phyloP scores from a whole-genome alignment of 2,888 invertebrate species.

The Drosophila fulvimacula region DNA sequence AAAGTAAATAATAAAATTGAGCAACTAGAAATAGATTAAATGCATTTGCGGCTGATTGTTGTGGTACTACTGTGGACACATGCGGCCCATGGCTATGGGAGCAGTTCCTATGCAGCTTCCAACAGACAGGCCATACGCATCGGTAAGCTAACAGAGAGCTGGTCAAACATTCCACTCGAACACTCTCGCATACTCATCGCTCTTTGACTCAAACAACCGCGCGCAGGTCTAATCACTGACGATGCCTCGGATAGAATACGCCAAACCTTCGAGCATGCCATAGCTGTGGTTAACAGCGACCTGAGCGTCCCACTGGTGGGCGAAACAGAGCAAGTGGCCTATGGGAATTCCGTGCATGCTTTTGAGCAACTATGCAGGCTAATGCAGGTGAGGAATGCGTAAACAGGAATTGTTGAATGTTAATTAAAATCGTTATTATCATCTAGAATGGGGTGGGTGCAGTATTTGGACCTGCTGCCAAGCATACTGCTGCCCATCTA shows the following conservation, averaged over 20 bases:
- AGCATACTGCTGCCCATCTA: constrained; percentile 89
- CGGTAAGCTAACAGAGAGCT: constrained; percentile 47
- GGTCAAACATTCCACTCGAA: neutral
- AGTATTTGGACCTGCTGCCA: constrained; percentile 92
- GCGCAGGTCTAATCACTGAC: constrained; percentile 81
- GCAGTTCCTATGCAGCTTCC: constrained; percentile 35
- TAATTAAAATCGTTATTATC: neutral
- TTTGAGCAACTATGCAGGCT: constrained; percentile 86
- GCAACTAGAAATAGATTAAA: constrained; percentile 24
- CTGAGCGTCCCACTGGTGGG: constrained; percentile 73
- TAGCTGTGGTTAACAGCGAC: constrained; percentile 78
- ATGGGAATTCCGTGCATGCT: constrained; percentile 86
- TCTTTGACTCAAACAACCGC: constrained; percentile 33
- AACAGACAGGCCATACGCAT: constrained; percentile 57
- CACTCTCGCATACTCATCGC: neutral
- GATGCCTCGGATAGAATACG: constrained; percentile 67
- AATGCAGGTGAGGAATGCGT: constrained; percentile 85
- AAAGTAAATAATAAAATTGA: neutral
- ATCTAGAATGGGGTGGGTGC: constrained; percentile 90
- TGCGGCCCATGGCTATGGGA: constrained; percentile 45
- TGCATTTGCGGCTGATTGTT: constrained; percentile 47
- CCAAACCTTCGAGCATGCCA: constrained; percentile 82
- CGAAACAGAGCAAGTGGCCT: constrained; percentile 83
- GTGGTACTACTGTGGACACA: constrained; percentile 41
- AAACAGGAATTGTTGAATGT: neutral